Base-by-base conservation (phyloP, 2,888 invertebrate genomes). In the Coleophora deauratella region DNA sequence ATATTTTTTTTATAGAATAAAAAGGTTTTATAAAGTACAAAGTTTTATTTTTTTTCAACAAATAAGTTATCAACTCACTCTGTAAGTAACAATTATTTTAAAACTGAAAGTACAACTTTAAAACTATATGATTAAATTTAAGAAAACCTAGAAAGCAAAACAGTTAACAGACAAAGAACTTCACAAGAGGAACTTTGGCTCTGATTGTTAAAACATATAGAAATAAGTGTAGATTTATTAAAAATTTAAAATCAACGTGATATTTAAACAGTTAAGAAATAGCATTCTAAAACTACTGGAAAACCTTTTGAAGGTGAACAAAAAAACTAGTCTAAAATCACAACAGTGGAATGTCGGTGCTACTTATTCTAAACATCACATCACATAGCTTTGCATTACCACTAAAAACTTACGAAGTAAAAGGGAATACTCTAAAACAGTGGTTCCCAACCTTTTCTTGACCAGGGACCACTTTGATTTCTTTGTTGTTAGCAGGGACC, bases 291-390 rank as follows among this genome's bases (percentile, higher is more conserved):
- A 21, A 21, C 6, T 21, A 21, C 6, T 21, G 3, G 6, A 21
- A 48, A 55, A 62, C 64, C 59, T 66, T 68, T 44, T 50, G 44
- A 65, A 65, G 65, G 67, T 32, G 37, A 52, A 11, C 11, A 31
- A 31, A 53, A n/a, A 47, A 54, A 54, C 64, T 76, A 77, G 51
- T 63, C 65, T 72, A 74, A 61, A 72, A 82, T 81, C 79, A 81
- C 81, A 81, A 79, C 65, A 72, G 73, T 79, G 82, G 84, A 81
- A 82, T 80, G 80, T 67, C 57, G 46, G 77, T 79, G 79, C 72
- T 61, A 59, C 80, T 79, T 80, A 82, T 44, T 63, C 71, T 76
- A 79, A 68, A 56, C 68, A 82, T 84, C 84, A 84, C 84, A 75
- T 74, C 84, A 84, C 84, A 75, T 74, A 78, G 74, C 72, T 70